Evolutionary conservation across 2,888 invertebrate genomes (phyloP).

Genomic region (Napeogenes inachia): DNA sequence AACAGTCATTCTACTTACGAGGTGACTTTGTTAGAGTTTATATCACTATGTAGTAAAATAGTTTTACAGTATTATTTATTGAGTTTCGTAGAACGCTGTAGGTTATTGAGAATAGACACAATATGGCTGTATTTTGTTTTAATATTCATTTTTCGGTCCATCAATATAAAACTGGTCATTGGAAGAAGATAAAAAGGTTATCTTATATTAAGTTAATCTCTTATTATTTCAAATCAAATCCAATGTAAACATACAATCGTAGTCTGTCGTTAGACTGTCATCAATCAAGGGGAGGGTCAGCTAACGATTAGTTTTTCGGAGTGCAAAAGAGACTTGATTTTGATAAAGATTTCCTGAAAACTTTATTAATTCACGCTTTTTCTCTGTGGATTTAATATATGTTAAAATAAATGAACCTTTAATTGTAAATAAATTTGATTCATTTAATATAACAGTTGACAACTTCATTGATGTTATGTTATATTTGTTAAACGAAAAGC

Average conservation of each 20-base stretch:
- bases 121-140: too few relatives aligned
- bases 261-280: constrained; percentile 32
- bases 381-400: too few relatives aligned
- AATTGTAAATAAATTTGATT: too few relatives aligned
- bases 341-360: constrained; percentile 13
- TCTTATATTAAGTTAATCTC: background rate
- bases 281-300: constrained; percentile 48
- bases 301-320: constrained; percentile 31
- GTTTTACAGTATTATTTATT: background rate
- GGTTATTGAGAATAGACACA: too few relatives aligned
- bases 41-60: constrained; percentile 1
- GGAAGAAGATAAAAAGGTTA: background rate
- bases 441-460: too few relatives aligned
- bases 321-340: constrained; percentile 20
- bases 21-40: constrained; percentile 34
- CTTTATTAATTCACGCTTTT: background rate
- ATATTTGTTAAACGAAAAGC: too few relatives aligned
- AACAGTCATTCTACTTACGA: constrained; percentile 31
- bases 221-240: constrained; percentile 2
- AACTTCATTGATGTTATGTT: too few relatives aligned
- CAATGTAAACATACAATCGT: background rate
- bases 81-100: too few relatives aligned
- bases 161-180: too few relatives aligned
- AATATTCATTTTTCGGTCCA: too few relatives aligned
- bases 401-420: too few relatives aligned